Evolutionary conservation across 2,888 invertebrate species (phyloP).

Genomic region (Sesia bembeciformis): DNA sequence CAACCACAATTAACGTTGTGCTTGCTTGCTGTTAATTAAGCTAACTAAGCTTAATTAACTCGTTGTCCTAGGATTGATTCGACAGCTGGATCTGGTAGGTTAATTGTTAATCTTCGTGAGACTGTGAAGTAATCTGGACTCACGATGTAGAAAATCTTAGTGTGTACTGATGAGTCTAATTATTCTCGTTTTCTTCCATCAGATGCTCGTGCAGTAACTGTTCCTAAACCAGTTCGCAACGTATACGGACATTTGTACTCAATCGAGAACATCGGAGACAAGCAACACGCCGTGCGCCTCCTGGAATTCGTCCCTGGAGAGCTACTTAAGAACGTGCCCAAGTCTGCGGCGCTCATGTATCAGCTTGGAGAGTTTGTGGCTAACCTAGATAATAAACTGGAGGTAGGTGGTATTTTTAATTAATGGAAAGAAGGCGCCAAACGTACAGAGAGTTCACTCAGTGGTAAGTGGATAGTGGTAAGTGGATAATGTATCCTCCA

Average conservation of each 20-base stretch:
- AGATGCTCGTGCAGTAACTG: conserved; percentile 77
- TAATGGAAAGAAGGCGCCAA: too few relatives aligned
- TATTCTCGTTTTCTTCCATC: conserved; percentile 9
- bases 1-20: too few relatives aligned
- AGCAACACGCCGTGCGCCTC: conserved; percentile 80
- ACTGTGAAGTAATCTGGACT: too few relatives aligned
- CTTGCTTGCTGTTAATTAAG: too few relatives aligned
- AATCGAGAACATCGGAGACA: conserved; percentile 57
- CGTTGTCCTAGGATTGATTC: too few relatives aligned
- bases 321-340: conserved; percentile 76
- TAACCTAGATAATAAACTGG: conserved; percentile 78
- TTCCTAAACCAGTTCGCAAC: conserved; percentile 82
- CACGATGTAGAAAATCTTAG: too few relatives aligned
- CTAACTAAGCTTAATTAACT: too few relatives aligned
- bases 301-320: conserved; percentile 85
- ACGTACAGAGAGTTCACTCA: too few relatives aligned
- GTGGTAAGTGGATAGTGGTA: too few relatives aligned
- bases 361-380: conserved; percentile 84
- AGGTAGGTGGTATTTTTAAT: conserved; percentile 57
- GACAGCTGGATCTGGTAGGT: not conserved
- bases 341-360: conserved; percentile 76
- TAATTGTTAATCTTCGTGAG: not conserved
- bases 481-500: too few relatives aligned
- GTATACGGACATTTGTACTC: conserved; percentile 78
- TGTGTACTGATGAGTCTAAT: too few relatives aligned